Conservation (phyloP, 2,797 vertebrate species). For the Sphenodon punctatus region DNA sequence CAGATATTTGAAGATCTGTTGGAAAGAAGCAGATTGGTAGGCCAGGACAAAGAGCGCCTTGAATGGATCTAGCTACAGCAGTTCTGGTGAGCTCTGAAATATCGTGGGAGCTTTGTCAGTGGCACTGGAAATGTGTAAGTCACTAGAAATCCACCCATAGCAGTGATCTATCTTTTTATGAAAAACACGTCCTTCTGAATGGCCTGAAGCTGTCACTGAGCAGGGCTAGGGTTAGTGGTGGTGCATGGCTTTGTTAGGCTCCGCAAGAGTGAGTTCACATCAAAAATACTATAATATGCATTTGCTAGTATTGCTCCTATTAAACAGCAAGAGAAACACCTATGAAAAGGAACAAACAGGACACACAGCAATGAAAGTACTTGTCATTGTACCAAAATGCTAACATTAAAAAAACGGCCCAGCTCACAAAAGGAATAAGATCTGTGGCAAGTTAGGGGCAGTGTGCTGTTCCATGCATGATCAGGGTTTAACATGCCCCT, state of each 20-base stretch:
- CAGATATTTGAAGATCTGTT: background rate
- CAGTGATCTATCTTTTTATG: background rate
- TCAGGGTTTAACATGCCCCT: background rate
- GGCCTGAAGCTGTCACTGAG: background rate
- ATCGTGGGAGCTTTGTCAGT: background rate
- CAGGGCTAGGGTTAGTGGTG: background rate
- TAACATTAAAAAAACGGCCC: background rate
- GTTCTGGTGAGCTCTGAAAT: background rate
- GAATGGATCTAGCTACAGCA: no score
- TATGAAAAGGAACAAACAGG: background rate
- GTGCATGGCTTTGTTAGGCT: background rate
- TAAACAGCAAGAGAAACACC: no score
- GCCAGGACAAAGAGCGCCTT: background rate
- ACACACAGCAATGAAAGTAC: background rate
- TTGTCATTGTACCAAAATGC: background rate
- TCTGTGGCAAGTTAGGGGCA: background rate
- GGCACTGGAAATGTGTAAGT: background rate
- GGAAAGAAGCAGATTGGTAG: background rate
- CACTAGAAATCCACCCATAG: background rate
- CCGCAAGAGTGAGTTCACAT: background rate
- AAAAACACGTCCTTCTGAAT: background rate
- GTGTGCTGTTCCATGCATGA: background rate
- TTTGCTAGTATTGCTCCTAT: background rate
- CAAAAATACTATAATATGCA: background rate
- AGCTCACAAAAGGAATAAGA: no score